These are phyloP conservation scores for Bufotes viridis DNA, from an alignment of 2,797 vertebrate genomes.

Conservation along the genomic window DNA sequence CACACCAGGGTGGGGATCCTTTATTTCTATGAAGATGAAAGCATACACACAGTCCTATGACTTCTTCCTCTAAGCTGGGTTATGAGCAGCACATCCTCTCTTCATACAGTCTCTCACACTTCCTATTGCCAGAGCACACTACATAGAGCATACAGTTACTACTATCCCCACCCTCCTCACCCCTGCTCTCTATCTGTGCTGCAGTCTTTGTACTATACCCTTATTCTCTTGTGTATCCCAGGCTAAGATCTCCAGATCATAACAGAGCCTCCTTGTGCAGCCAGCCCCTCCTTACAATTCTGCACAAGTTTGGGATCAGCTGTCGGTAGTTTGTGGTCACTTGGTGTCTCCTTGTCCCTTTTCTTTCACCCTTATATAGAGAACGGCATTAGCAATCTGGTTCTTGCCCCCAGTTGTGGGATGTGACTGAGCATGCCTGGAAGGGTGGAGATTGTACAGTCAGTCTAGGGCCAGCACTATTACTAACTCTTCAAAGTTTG, in stretches of 20 bases:
- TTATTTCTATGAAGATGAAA: constrained; percentile 9
- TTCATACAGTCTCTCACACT: background rate
- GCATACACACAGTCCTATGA: constrained; percentile 8
- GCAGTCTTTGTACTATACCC: background rate
- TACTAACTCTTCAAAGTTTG: constrained; percentile 36
- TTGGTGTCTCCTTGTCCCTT: constrained; percentile 18
- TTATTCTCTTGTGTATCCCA: constrained; percentile 1
- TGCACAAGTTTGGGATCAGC: constrained; percentile 31
- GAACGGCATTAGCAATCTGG: constrained; percentile 20
- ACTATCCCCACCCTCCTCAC: background rate
- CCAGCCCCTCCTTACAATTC: background rate
- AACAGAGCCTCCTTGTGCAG: background rate
- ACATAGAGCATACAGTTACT: background rate
- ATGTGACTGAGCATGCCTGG: constrained; percentile 50
- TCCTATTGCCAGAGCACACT: background rate
- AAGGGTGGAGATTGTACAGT: constrained; percentile 33
- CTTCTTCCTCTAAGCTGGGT: background rate
- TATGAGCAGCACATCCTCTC: constrained; percentile 9
- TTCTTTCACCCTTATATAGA: constrained; percentile 55
- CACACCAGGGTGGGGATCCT: constrained; percentile 17
- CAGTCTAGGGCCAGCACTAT: constrained; percentile 1
- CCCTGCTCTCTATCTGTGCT: background rate
- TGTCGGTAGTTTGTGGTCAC: constrained; percentile 27
- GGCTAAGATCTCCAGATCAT: constrained; percentile 34
- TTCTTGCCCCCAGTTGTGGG: constrained; percentile 26